phyloP scores from a whole-genome alignment of 2,113 vertebrate genomes.

The Triplophysa tibetana region DNA sequence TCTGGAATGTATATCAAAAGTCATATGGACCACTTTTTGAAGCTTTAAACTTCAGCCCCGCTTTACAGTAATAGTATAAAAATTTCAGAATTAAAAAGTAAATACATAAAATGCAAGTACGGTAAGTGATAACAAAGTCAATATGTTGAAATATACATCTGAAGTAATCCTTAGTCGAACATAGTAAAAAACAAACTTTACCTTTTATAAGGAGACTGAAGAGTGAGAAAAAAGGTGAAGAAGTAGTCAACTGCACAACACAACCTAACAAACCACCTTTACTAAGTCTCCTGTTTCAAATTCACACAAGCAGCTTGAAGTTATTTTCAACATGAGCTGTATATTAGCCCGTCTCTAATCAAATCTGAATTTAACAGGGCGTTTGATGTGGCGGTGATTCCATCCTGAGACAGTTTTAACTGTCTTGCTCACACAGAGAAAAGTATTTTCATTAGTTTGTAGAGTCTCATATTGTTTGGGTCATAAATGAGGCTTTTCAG shows the following conservation, averaged over 20 bases:
- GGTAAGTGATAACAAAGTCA: too few relatives aligned
- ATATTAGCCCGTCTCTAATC: constrained; percentile 26
- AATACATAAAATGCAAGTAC: too few relatives aligned
- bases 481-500: constrained; percentile 23
- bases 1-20: too few relatives aligned
- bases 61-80: too few relatives aligned
- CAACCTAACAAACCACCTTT: neutral
- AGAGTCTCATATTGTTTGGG: constrained; percentile 16
- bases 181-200: neutral
- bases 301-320: neutral
- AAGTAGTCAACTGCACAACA: neutral
- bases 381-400: constrained; percentile 20
- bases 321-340: neutral
- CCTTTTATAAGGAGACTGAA: neutral
- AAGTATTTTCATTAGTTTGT: constrained; percentile 42
- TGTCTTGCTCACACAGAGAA: neutral
- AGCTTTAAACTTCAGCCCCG: too few relatives aligned
- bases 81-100: too few relatives aligned
- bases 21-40: too few relatives aligned
- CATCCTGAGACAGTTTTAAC: constrained; percentile 24
- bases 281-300: neutral
- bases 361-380: constrained; percentile 22
- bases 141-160: too few relatives aligned
- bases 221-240: neutral
- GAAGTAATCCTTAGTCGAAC: too few relatives aligned